A percentile compares a stretch with the other conserved stretches of the same genome.
Evolutionary conservation across 2,113 vertebrate species (phyloP).

Genomic region (Accipiter cooperii): DNA sequence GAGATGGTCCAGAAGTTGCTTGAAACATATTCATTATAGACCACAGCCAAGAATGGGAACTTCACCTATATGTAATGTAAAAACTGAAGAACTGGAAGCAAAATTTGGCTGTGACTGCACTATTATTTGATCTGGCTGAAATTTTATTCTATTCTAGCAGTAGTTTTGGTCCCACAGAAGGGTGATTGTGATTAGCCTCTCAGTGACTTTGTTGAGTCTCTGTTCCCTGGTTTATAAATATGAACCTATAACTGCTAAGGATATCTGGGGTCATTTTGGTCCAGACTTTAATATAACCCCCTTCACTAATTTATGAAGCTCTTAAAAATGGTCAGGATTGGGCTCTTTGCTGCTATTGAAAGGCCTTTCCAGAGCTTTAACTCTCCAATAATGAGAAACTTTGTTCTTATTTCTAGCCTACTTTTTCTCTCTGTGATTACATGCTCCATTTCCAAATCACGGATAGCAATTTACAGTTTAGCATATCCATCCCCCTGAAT

Average conservation of each 20-base stretch:
- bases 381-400: not conserved
- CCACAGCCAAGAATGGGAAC: not conserved
- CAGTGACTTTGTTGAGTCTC: not conserved
- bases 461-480: not conserved
- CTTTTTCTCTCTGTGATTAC: not conserved
- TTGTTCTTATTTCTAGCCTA: not conserved
- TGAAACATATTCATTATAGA: not conserved
- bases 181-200: not conserved
- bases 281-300: not conserved
- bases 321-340: not conserved
- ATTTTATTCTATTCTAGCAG: not conserved
- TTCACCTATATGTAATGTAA: not conserved
- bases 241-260: not conserved
- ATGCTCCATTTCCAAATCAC: not conserved
- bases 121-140: not conserved
- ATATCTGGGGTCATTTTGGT: not conserved
- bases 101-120: not conserved
- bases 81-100: not conserved
- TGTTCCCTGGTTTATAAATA: not conserved
- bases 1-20: not conserved
- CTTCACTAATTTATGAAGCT: not conserved
- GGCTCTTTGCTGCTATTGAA: not conserved
- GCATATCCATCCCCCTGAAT: not conserved
- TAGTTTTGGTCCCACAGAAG: not conserved
- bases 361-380: not conserved